Conservation (phyloP, 2,113 vertebrate species). For the Pomatorhinus ruficollis region DNA sequence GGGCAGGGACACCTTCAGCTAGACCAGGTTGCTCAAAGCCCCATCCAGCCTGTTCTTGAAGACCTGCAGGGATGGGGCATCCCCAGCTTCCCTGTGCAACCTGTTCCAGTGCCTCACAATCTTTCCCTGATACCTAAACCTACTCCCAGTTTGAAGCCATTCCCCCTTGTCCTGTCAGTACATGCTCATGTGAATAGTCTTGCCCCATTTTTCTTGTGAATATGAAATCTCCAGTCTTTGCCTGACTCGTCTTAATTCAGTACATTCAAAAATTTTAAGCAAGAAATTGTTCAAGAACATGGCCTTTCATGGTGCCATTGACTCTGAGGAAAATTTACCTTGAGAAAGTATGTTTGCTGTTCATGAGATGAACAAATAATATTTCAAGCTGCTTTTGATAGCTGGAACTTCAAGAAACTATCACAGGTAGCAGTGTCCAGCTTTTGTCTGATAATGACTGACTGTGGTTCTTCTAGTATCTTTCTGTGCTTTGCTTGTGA, state of each 20-base stretch:
- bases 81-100: not conserved
- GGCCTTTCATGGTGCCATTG: not conserved
- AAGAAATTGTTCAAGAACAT: not conserved
- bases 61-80: not conserved
- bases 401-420: not conserved
- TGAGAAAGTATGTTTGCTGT: not conserved
- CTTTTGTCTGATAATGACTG: not conserved
- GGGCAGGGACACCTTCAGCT: not conserved
- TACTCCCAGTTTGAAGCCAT: not conserved
- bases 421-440: not conserved
- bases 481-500: not conserved
- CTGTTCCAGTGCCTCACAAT: not conserved
- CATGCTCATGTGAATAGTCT: not conserved
- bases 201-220: not conserved
- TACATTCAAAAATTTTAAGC: not conserved
- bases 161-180: not conserved
- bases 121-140: not conserved
- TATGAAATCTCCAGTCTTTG: not conserved
- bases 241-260: not conserved
- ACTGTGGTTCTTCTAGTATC: not conserved
- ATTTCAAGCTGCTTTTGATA: not conserved
- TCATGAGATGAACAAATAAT: not conserved
- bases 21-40: not conserved
- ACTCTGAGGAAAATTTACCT: not conserved
- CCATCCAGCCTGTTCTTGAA: not conserved